Base-by-base conservation (phyloP, 2,888 invertebrate species). In the Eurytoma californica region DNA sequence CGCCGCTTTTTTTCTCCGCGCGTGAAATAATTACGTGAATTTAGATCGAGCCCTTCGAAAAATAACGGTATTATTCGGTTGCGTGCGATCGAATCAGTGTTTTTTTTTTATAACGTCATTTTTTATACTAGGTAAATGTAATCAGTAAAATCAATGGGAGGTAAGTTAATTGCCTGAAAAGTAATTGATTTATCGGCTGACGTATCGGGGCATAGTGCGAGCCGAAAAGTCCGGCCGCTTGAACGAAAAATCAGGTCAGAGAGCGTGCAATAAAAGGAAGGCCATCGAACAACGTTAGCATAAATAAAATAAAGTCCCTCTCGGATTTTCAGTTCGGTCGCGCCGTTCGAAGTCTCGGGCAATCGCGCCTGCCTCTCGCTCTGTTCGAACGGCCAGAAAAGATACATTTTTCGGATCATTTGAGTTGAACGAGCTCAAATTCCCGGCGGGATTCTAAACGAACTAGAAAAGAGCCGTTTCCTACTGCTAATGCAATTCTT, bases 181-280 rank as follows among this genome's bases (percentile, higher is more conserved):
- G 12, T 39, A n/a, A 63, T 63, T 39, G n/a, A 63, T 63, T 63
- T 30, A 63, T 30, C 39, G 9, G 18, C 61, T 7, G 61, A 16
- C 61, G 28, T 24, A 24, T 60, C 24, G 28, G 24, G 24, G 18
- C 12, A n/a, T 39, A 9, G 39, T 9, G 53, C 14, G 53, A 47
- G 39, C 63, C 39, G 39, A 63, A 47, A 63, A 47, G 30, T 9
- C 39, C 39, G 18, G 63, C 4, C 47, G 18, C n/a, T 18, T n/a
- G 63, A 39, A 39, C 63, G 20, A 14, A 24, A 58, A 61, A 68
- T 49, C 28, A 55, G 68, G 68, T 68, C 55, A 68, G 68, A 63
- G 63, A 63, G 63, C 47, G 9, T 18, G 16, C 68, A 16, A 68
- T 18, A 55, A 68, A 68, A 24, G 28, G 53, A 68, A 68, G 49